Evolutionary conservation across 30 jellyfish, hydroid and myxozoan genomes (phyloP), one percentile per base, ranked within the genome.

Genomic region (Morbakka virulenta): DNA sequence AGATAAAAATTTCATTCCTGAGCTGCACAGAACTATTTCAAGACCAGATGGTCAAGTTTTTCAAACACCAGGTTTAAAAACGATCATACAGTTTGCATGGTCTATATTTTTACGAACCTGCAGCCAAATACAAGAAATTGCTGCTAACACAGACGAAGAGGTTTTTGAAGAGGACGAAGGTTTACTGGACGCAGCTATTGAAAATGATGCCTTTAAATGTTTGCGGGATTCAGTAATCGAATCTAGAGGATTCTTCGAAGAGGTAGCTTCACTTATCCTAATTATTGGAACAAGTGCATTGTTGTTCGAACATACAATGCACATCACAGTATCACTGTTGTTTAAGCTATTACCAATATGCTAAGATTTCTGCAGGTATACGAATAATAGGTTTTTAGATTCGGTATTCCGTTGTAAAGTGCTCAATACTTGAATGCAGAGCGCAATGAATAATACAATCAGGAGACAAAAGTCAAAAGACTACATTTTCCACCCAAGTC

Each of bases 111-210:
- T 89, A 22, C 84, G 97, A 25, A 52, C 88, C 23, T 69, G 95
- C 53, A 63, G 93, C 33, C 84, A 88, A 32, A 74, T 78, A 34
- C 85, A 65, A 20, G 72, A 80, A 17, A 82, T 82, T 67, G n/a
- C n/a, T n/a, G n/a, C n/a, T n/a, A 89, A 84, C 32, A 31, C 50
- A 0, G 4, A 28, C 21, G 90, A 64, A n/a, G 97, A 89, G 24
- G 63, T 89, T 17, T 70, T 89, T 68, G 97, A 77, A 36, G 94
- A 89, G 28, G 97, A 89, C 80, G 97, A 89, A 52, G 81, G 32
- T 13, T 51, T 76, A 0, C 41, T 89, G 32, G 73, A 77, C 32
- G 74, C 69, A n/a, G 87, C 94, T 13, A 41, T 89, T 13, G 95
- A 82, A 22, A 36, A 69, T 11, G 97, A 83, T 62, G 97, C 89